phyloP scores from a whole-genome alignment of 1,140 invertebrate species.

The Semibalanus balanoides region DNA sequence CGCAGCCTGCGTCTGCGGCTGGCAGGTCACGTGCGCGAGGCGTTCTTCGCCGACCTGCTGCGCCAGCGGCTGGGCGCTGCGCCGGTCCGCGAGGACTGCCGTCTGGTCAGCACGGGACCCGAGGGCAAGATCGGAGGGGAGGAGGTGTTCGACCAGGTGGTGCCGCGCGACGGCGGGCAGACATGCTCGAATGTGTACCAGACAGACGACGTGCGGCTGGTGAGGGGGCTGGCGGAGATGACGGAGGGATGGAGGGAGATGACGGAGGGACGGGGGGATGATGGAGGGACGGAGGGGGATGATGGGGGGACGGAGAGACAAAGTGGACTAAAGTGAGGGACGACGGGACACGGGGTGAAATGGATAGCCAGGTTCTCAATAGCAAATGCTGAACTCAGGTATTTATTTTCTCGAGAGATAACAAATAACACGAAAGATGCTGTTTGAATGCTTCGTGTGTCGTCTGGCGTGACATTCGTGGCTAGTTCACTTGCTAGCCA shows the following conservation, averaged over 20 bases:
- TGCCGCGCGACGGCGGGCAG: neutral
- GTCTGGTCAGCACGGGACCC: neutral
- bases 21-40: neutral
- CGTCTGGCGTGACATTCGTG: too few species aligned
- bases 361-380: too few species aligned
- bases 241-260: neutral
- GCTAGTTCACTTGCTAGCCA: too few species aligned
- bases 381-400: too few species aligned
- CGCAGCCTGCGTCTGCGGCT: neutral
- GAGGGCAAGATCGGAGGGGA: neutral
- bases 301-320: neutral
- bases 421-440: too few species aligned
- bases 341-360: too few species aligned
- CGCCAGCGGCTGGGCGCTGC: neutral
- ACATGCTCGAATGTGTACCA: neutral
- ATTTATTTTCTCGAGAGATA: too few species aligned
- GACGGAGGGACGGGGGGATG: neutral
- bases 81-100: neutral
- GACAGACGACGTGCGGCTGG: neutral
- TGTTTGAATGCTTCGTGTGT: too few species aligned
- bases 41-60: neutral
- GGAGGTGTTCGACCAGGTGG: neutral
- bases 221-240: neutral
- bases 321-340: too few species aligned
- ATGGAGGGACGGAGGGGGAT: neutral